phyloP scores from a whole-genome alignment of 2,113 vertebrate species.

The Acanthisitta chloris region DNA sequence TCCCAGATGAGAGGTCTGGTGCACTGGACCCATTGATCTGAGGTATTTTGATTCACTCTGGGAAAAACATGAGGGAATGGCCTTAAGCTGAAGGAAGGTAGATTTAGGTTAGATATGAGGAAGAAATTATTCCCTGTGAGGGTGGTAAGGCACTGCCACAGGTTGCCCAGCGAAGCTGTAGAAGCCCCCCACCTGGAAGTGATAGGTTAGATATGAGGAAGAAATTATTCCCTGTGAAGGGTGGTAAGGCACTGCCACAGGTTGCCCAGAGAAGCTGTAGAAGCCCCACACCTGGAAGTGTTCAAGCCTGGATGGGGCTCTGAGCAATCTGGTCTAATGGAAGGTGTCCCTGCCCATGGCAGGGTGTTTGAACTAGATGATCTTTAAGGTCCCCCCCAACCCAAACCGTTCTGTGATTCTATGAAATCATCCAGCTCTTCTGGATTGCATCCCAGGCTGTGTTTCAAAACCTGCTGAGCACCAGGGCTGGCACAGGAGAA shows the following conservation, averaged over 20 bases:
- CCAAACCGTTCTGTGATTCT: not conserved
- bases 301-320: not conserved
- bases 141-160: not conserved
- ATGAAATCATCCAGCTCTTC: not conserved
- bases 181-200: not conserved
- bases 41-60: not conserved
- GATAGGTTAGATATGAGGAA: not conserved
- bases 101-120: not conserved
- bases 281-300: not conserved
- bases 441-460: not conserved
- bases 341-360: not conserved
- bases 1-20: not conserved
- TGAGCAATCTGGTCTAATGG: not conserved
- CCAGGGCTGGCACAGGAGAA: not conserved
- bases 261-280: not conserved
- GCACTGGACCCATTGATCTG: fast-evolving
- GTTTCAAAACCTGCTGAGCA: not conserved
- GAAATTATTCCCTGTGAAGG: not conserved
- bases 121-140: not conserved
- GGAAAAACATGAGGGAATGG: not conserved
- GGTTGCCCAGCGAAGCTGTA: not conserved
- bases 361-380: not conserved
- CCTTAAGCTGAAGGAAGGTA: not conserved
- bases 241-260: not conserved
- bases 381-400: not conserved